Conservation (phyloP, 2,888 invertebrate genomes). For the Nomada fucata region DNA sequence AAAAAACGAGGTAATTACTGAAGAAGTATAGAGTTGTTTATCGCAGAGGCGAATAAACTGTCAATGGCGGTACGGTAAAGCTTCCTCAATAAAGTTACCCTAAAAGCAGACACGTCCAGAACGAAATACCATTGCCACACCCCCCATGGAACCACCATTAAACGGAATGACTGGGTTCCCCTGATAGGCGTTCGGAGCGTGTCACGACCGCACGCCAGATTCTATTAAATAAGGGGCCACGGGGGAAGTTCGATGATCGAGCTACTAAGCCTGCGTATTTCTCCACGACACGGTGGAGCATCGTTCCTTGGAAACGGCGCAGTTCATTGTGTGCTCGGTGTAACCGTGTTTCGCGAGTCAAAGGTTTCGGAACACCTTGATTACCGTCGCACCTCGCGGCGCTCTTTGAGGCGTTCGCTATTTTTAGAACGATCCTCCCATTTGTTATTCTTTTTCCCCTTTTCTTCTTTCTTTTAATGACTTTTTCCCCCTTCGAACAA, state of each 20-base stretch:
- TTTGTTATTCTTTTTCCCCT: too few relatives aligned
- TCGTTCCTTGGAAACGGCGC: background rate
- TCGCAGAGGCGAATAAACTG: too few relatives aligned
- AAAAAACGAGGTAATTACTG: too few relatives aligned
- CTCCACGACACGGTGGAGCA: background rate
- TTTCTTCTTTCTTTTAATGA: slow-evolving; percentile 45
- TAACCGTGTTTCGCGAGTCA: slow-evolving; percentile 42
- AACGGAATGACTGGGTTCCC: background rate
- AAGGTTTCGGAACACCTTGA: slow-evolving; percentile 55
- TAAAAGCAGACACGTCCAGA: too few relatives aligned
- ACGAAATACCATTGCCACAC: too few relatives aligned
- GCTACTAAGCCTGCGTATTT: slow-evolving; percentile 54
- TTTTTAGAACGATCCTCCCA: slow-evolving; percentile 53
- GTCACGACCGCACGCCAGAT: slow-evolving; percentile 7
- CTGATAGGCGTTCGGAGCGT: background rate
- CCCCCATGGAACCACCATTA: background rate
- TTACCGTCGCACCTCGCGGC: slow-evolving; percentile 30
- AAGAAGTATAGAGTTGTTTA: too few relatives aligned
- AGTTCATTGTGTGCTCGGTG: background rate
- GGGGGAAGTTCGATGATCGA: slow-evolving; percentile 63
- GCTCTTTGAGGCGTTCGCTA: slow-evolving; percentile 43
- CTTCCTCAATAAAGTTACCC: too few relatives aligned
- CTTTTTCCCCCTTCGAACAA: slow-evolving; percentile 55
- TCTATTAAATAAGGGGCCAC: slow-evolving; percentile 47
- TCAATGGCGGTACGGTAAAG: too few relatives aligned